These are phyloP conservation scores for Amphilophus citrinellus DNA, from an alignment of 2,113 vertebrate genomes.

Conservation along the genomic window DNA sequence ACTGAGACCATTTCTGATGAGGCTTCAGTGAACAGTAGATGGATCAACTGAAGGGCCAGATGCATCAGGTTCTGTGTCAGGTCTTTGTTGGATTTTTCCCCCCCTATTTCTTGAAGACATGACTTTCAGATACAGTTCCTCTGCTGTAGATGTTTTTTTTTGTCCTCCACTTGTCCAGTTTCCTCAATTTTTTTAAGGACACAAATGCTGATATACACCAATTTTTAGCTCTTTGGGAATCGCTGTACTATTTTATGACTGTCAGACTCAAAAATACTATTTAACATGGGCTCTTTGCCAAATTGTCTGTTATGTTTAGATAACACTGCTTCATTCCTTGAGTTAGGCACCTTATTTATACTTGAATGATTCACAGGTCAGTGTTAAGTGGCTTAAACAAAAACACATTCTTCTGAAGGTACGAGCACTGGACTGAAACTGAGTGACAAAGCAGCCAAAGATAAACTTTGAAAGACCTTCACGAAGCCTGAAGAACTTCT, in stretches of 20 bases:
- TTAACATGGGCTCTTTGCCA: background rate
- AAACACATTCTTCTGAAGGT: background rate
- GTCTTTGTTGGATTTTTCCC: background rate
- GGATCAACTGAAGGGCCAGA: background rate
- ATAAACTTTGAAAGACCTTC: background rate
- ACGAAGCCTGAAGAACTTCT: background rate
- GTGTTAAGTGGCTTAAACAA: background rate
- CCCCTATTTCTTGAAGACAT: background rate
- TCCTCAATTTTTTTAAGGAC: background rate
- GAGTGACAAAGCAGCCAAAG: background rate
- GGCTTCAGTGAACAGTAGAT: background rate
- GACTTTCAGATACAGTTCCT: background rate
- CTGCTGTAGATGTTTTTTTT: background rate
- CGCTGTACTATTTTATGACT: background rate
- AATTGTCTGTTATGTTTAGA: background rate
- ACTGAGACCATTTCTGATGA: background rate
- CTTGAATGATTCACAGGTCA: background rate
- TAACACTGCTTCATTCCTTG: background rate
- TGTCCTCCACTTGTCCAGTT: background rate
- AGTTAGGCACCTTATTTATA: background rate
- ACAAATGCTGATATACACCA: background rate
- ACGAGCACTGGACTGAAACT: background rate
- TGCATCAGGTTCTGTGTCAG: background rate
- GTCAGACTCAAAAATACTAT: background rate
- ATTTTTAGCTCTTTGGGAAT: background rate